Evolutionary conservation across 2,113 vertebrate species (phyloP).

Genomic region (Aspidoscelis tigris): DNA sequence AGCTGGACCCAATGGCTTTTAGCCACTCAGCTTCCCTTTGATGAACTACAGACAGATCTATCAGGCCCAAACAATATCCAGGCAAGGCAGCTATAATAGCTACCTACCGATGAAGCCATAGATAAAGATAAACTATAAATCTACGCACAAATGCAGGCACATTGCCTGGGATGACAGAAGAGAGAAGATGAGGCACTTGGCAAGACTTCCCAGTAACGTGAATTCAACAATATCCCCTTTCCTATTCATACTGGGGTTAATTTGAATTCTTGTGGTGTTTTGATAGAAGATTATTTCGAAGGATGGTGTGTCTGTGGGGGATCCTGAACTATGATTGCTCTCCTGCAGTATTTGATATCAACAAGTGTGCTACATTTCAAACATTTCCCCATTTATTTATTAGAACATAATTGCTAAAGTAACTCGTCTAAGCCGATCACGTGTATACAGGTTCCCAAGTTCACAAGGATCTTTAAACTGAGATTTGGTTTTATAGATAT

Average conservation of each 20-base stretch:
- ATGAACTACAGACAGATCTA: slow-evolving; percentile 93
- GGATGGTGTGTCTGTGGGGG: slow-evolving; percentile 2
- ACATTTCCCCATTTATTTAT: too few species aligned
- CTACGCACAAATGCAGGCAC: slow-evolving; percentile 85
- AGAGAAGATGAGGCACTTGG: slow-evolving; percentile 69
- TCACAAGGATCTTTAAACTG: too few species aligned
- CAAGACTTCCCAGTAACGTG: slow-evolving; percentile 60
- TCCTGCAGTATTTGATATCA: neutral
- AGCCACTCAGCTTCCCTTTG: slow-evolving; percentile 84
- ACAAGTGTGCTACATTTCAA: slow-evolving; percentile 31
- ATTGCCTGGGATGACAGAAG: slow-evolving; percentile 76
- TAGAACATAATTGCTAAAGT: too few species aligned
- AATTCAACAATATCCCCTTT: slow-evolving; percentile 52
- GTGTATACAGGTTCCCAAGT: too few species aligned
- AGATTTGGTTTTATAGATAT: too few species aligned
- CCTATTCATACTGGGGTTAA: slow-evolving; percentile 48
- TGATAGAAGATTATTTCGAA: slow-evolving; percentile 44
- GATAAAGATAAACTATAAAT: slow-evolving; percentile 99
- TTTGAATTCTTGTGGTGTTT: slow-evolving; percentile 52
- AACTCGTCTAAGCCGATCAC: too few species aligned
- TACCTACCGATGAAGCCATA: slow-evolving; percentile 95
- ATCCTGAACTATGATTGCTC: slow-evolving; percentile 10
- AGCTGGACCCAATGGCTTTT: slow-evolving; percentile 97
- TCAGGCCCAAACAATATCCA: slow-evolving; percentile 94
- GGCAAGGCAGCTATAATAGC: slow-evolving; percentile 91